Percentiles rank a stretch among this genome's conserved stretches.
Conservation (phyloP, 1,140 invertebrate species). For the Diorhabda carinulata region DNA sequence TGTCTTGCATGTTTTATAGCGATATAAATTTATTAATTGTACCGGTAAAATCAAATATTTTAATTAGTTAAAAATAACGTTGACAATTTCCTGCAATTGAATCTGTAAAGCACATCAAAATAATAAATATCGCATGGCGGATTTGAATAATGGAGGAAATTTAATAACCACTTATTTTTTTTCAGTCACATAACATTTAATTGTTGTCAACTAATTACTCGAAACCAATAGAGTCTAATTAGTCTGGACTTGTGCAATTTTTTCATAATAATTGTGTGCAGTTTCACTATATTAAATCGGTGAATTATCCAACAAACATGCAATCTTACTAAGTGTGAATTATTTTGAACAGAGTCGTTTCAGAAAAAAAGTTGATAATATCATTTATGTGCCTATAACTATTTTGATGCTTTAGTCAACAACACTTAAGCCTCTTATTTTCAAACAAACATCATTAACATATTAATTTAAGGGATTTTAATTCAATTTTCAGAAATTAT, state of each 20-base stretch:
- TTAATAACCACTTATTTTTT: slow-evolving; percentile 3
- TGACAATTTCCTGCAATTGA: too few species aligned
- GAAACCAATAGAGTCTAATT: slow-evolving; percentile 17
- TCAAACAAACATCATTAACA: too few species aligned
- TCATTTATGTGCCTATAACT: background rate
- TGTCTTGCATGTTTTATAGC: too few species aligned
- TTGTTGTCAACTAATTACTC: slow-evolving; percentile 21
- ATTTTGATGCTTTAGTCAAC: too few species aligned
- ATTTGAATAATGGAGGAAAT: background rate
- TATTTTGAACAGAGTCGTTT: background rate
- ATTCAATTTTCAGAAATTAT: too few species aligned
- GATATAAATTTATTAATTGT: too few species aligned
- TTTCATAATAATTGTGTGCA: slow-evolving; percentile 26
- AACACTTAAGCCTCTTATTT: too few species aligned
- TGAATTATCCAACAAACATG: slow-evolving; percentile 19
- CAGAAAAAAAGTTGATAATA: background rate
- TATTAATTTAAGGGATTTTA: too few species aligned
- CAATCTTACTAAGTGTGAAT: slow-evolving; percentile 28
- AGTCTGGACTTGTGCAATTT: slow-evolving; percentile 19
- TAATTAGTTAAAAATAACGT: too few species aligned
- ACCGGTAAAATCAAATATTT: too few species aligned
- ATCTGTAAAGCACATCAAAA: background rate
- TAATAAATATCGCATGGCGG: slow-evolving; percentile 8
- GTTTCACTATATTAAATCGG: slow-evolving; percentile 18
- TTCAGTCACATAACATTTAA: slow-evolving; percentile 11